These are phyloP conservation scores for Lasioglossum villosulum DNA, from an alignment of 2,888 invertebrate species.

Conservation along the genomic window DNA sequence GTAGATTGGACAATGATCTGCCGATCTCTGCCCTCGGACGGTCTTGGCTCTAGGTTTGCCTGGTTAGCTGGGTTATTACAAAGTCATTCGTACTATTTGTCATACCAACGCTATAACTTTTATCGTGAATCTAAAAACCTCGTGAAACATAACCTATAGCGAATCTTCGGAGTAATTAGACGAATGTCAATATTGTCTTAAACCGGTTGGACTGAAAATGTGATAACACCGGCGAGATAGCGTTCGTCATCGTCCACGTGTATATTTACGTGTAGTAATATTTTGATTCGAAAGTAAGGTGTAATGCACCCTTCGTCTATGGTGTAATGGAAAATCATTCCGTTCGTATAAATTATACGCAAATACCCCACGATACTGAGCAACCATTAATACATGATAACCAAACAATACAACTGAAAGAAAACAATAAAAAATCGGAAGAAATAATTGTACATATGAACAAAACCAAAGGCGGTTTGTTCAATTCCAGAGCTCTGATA, in stretches of 20 bases:
- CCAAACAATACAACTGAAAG: slow-evolving; percentile 73
- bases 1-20: no score
- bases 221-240: slow-evolving; percentile 35
- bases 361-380: slow-evolving; percentile 73
- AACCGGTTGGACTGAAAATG: slow-evolving; percentile 43
- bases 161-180: slow-evolving; percentile 17
- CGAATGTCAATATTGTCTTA: slow-evolving; percentile 30
- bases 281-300: slow-evolving; percentile 30
- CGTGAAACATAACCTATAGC: slow-evolving; percentile 44
- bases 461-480: slow-evolving; percentile 85
- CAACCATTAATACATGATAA: slow-evolving; percentile 73
- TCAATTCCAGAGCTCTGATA: slow-evolving; percentile 87
- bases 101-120: neutral
- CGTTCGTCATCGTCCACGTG: slow-evolving; percentile 10
- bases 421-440: slow-evolving; percentile 72
- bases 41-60: no score
- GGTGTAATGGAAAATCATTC: slow-evolving; percentile 78
- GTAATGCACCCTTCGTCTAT: slow-evolving; percentile 32
- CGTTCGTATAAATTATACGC: slow-evolving; percentile 75
- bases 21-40: no score
- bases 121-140: slow-evolving; percentile 4
- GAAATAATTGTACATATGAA: slow-evolving; percentile 74
- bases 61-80: no score
- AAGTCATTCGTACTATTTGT: neutral
- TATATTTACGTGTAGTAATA: slow-evolving; percentile 29